A percentile compares a stretch with the other conserved stretches of the same genome.
Evolutionary conservation across 2,113 vertebrate genomes (phyloP).

Genomic region (Sclerurus mexicanus): DNA sequence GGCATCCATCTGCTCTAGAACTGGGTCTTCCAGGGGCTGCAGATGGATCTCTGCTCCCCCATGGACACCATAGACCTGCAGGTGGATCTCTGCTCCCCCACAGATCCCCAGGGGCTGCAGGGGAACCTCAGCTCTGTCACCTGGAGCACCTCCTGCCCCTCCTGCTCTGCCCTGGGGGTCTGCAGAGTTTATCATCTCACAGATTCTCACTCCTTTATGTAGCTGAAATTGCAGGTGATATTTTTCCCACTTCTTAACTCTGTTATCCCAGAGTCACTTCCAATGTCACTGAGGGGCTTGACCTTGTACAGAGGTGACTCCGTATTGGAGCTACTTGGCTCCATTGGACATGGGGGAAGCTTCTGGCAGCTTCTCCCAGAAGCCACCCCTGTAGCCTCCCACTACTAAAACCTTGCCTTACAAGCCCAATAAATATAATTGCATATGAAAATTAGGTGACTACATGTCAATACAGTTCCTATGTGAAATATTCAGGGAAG

Average conservation of each 20-base stretch:
- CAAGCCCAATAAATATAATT: background rate
- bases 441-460: background rate
- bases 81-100: background rate
- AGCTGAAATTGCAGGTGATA: background rate
- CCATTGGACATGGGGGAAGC: accelerated
- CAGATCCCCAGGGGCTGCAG: background rate
- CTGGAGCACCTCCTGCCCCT: background rate
- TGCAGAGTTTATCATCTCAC: background rate
- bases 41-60: background rate
- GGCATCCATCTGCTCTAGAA: background rate
- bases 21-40: background rate
- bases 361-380: background rate
- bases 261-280: background rate
- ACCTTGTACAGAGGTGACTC: background rate
- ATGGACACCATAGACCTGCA: background rate
- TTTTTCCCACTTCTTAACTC: background rate
- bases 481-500: background rate
- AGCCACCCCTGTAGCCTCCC: background rate
- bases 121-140: background rate
- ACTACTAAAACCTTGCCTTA: background rate
- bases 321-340: background rate
- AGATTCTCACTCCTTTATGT: background rate
- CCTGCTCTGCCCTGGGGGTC: background rate
- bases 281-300: background rate
- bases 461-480: background rate